phyloP scores from a whole-genome alignment of 2,888 invertebrate genomes.

The Scelioninae gen. 1 region DNA sequence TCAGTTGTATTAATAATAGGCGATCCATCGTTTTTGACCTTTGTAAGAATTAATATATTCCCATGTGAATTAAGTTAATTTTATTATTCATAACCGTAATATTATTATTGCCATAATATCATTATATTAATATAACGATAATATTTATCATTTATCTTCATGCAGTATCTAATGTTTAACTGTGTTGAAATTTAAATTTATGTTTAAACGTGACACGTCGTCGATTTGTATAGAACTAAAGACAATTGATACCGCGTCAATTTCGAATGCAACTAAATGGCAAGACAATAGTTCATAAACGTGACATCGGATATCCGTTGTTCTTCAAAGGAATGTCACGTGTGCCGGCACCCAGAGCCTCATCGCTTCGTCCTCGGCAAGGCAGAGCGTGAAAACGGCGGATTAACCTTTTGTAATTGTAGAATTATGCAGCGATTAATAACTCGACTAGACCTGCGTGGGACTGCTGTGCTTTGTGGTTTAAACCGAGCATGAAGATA shows the following conservation, averaged over 20 bases:
- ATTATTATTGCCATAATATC: neutral
- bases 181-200: neutral
- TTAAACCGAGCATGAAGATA: conserved; percentile 80
- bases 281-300: conserved; percentile 39
- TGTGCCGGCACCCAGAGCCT: conserved; percentile 39
- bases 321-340: conserved; percentile 50
- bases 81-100: conserved; percentile 5
- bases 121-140: neutral
- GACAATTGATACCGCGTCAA: conserved; percentile 13
- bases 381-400: conserved; percentile 80
- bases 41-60: conserved; percentile 7
- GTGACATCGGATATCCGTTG: conserved; percentile 59
- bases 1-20: conserved; percentile 2
- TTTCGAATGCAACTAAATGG: conserved; percentile 16
- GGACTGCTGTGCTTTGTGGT: conserved; percentile 79
- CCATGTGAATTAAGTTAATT: neutral
- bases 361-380: conserved; percentile 40
- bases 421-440: conserved; percentile 81
- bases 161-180: neutral
- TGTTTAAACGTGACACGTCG: neutral
- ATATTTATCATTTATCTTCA: neutral
- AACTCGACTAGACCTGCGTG: conserved; percentile 80
- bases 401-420: conserved; percentile 80
- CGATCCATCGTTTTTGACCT: conserved; percentile 7
- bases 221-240: neutral